These are phyloP conservation scores for Holcopasites calliopsidis DNA, from an alignment of 1,140 invertebrate species.

Conservation along the genomic window DNA sequence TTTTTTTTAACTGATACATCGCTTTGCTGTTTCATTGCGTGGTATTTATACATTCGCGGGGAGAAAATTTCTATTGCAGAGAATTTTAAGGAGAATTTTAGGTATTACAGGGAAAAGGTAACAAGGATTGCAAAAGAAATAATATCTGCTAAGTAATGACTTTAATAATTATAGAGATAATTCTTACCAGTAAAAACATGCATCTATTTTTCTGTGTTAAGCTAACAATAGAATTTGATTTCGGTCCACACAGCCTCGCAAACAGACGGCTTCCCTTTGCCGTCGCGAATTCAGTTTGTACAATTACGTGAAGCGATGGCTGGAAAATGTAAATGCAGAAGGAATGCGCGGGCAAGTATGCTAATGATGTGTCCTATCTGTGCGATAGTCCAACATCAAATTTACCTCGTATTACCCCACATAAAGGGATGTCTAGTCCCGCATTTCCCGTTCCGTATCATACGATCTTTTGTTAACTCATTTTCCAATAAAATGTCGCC, in stretches of 20 bases:
- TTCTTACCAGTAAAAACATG: too few relatives aligned
- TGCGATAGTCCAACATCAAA: slow-evolving; percentile 27
- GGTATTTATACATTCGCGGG: too few relatives aligned
- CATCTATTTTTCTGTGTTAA: background rate
- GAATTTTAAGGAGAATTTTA: too few relatives aligned
- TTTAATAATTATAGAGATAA: too few relatives aligned
- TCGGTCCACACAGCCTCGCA: background rate
- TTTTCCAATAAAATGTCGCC: background rate
- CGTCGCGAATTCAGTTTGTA: slow-evolving; percentile 17
- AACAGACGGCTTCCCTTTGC: background rate
- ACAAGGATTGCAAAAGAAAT: too few relatives aligned
- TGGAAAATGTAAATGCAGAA: slow-evolving; percentile 35
- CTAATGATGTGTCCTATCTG: slow-evolving; percentile 36
- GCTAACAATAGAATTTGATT: background rate
- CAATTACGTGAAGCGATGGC: slow-evolving; percentile 23
- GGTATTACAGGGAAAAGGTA: too few relatives aligned
- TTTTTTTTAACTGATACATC: too few relatives aligned
- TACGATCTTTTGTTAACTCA: too few relatives aligned
- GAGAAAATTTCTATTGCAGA: too few relatives aligned
- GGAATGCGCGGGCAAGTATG: slow-evolving; percentile 22
- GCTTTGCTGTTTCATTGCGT: too few relatives aligned
- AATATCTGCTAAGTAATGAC: too few relatives aligned
- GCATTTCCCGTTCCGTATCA: too few relatives aligned
- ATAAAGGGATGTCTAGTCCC: background rate
- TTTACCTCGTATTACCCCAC: background rate